phyloP scores from a whole-genome alignment of 2,888 invertebrate species.

The Drosophila falleni region DNA sequence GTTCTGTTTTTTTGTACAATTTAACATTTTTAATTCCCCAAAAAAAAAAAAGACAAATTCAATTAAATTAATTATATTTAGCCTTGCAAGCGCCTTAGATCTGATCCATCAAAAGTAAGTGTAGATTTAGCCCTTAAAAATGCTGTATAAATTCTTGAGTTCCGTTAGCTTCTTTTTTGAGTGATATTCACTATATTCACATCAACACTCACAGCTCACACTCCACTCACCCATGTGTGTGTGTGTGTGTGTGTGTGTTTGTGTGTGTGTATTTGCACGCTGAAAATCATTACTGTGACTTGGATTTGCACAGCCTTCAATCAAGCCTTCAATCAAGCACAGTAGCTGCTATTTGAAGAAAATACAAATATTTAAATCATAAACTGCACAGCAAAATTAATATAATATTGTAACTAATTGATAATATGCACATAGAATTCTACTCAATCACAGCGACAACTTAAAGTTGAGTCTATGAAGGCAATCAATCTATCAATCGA shows the following conservation, averaged over 20 bases:
- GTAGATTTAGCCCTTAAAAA: slow-evolving; percentile 36
- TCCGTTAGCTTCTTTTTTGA: slow-evolving; percentile 10
- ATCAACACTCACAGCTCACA: slow-evolving; percentile 10
- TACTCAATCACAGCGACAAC: slow-evolving; percentile 6
- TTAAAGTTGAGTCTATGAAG: background rate
- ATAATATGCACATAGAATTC: slow-evolving; percentile 7
- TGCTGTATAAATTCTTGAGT: slow-evolving; percentile 26
- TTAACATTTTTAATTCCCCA: slow-evolving; percentile 27
- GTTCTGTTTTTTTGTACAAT: slow-evolving; percentile 31
- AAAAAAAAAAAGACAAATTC: slow-evolving; percentile 26
- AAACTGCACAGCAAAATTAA: slow-evolving; percentile 5
- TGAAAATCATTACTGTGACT: background rate
- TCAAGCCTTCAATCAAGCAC: slow-evolving; percentile 9
- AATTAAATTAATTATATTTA: slow-evolving; percentile 61
- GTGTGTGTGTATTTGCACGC: background rate
- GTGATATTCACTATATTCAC: slow-evolving; percentile 16
- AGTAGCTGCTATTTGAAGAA: background rate
- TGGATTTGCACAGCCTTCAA: background rate
- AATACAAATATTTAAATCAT: background rate
- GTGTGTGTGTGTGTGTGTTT: slow-evolving; percentile 5
- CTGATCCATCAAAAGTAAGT: slow-evolving; percentile 81
- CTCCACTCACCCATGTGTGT: slow-evolving; percentile 1
- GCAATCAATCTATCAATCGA: slow-evolving; percentile 5
- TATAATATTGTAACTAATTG: slow-evolving; percentile 2
- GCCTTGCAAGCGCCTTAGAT: slow-evolving; percentile 79